Base-by-base conservation (phyloP, 2,113 vertebrate species). In the Puntigrus tetrazona region DNA sequence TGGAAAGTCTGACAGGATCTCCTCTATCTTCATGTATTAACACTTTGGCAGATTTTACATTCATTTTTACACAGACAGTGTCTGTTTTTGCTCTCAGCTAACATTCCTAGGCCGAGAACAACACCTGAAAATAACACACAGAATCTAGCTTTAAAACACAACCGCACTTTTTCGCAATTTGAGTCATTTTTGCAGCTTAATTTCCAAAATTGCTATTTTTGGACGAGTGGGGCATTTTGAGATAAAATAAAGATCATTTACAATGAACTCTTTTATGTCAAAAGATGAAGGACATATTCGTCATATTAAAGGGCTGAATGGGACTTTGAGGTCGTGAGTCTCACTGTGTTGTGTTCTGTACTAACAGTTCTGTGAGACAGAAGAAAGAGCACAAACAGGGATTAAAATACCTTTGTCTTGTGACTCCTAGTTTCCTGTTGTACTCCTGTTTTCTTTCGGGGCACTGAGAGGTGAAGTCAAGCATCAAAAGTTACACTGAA, bases 391-490 rank as follows among this genome's bases (percentile, higher is more conserved):
- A 45, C 65, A 86, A 50, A 83, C 76, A 45, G 85, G 81, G 86
- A 86, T 88, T 88, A 87, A 84, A 87, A 89, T 88, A 70, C 78
- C 86, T 89, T 73, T 73, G 86, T 81, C 83, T 82, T 86, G 69
- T 91, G 90, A 78, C 86, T 89, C 72, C 59, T 74, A 38, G 75
- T 73, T 85, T 84, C 85, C 86, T 84, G 75, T 70, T 74, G 63
- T 78, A 76, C 78, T 82, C 29, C 61, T 72, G 82, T 80, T 82
- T 90, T 86, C 82, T 65, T 86, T 85, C 18, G 45, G 82, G 69
- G 74, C 22, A 69, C 31, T 70, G 43, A 20, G 38, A 84, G 72
- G 77, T 84, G 69, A 81, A 81, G 9, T 82, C 79, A 80, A 73
- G 45, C 31, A 69, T 81, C 73, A 52, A 75, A 20, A 22, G 47